Base-by-base conservation (phyloP, 2,797 vertebrate genomes). In the Tachyglossus aculeatus region DNA sequence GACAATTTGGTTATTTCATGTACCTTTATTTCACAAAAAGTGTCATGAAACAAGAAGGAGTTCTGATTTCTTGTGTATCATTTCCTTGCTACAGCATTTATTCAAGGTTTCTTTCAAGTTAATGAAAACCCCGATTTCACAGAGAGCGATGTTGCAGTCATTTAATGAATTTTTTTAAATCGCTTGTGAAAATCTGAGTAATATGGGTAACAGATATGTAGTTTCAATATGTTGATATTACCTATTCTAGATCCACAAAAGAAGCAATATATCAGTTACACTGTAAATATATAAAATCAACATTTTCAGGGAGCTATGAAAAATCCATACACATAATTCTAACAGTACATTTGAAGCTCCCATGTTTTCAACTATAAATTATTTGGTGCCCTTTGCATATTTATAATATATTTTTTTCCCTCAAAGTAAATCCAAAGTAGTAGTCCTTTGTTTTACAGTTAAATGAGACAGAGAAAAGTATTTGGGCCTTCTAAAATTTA, bases 1-100 rank as follows among this genome's bases (percentile, higher is more conserved):
- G 33, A 77, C 21, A 12, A 67, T 39, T 60, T 27, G 12, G 63
- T 15, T 69, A 60, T 43, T 71, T 44, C 61, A 33, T 9, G 40
- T 61, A 8, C 2, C 29, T 80, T 81, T 80, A 27, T 82, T 84
- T 63, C 74, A 29, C 1, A 85, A 83, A 72, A 81, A n/a, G 36
- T 64, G 29, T 43, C 41, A 67, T 18, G 21, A 77, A 47, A 48
- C 5, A 72, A 50, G 22, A 39, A 31, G 71, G 9, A 3, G 21
- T 68, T 62, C 15, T 58, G 66, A 2, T 71, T 63, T 60, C 19
- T 12, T 61, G 1, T 57, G 77, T 67, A 59, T 75, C 43, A 4
- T 47, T 63, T 71, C 27, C 31, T 0, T 0, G 14, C 10, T 50
- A 25, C 5, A 22, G 5, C 3, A 16, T 68, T 72, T 51, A 58